Conservation (phyloP, 2,797 vertebrate genomes). For the Falco berigora region DNA sequence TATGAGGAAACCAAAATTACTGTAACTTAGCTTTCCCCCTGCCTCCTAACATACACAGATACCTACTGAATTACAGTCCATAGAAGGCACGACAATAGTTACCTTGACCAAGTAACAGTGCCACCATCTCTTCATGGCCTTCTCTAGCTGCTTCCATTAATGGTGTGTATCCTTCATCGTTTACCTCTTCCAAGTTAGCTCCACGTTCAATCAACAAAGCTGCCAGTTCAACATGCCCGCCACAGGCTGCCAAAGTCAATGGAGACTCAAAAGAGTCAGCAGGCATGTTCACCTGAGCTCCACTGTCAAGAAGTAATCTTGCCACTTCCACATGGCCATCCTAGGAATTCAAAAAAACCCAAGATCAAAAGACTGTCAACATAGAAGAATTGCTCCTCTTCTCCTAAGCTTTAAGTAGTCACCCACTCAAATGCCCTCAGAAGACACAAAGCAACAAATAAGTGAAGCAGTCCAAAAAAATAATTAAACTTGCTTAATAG, state of each 20-base stretch:
- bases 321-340: slow-evolving; percentile 82
- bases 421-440: background rate
- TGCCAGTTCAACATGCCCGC: slow-evolving; percentile 79
- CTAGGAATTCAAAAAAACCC: slow-evolving; percentile 19
- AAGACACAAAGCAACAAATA: background rate
- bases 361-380: rapidly evolving
- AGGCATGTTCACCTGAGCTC: slow-evolving; percentile 83
- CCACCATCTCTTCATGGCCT: slow-evolving; percentile 83
- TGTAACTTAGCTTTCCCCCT: rapidly evolving
- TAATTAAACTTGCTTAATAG: rapidly evolving
- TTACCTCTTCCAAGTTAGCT: slow-evolving; percentile 80
- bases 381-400: rapidly evolving
- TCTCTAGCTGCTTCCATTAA: slow-evolving; percentile 82
- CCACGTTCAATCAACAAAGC: slow-evolving; percentile 79
- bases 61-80: too few species aligned
- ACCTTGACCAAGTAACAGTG: slow-evolving; percentile 80
- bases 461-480: background rate
- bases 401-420: background rate
- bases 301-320: slow-evolving; percentile 79
- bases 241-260: slow-evolving; percentile 78
- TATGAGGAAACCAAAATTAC: background rate
- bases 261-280: slow-evolving; percentile 82
- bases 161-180: slow-evolving; percentile 81
- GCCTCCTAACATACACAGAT: rapidly evolving
- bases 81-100: background rate